Conservation (phyloP, 2,888 invertebrate genomes). For the Julus scandinavius region DNA sequence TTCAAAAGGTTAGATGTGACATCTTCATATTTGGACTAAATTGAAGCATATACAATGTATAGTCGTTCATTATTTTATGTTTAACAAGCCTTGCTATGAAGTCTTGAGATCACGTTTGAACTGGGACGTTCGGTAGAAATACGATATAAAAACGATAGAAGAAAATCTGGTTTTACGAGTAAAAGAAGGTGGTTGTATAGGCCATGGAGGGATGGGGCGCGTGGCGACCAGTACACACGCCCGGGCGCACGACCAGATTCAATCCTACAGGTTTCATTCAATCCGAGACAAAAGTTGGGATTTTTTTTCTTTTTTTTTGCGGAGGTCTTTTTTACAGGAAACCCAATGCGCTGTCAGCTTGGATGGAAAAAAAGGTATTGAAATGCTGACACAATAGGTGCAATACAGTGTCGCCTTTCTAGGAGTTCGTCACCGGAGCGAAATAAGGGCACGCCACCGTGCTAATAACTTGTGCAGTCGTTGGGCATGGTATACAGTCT, state of each 20-base stretch:
- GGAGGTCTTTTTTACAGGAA: not conserved
- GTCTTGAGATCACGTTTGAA: no score
- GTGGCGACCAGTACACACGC: slow-evolving; percentile 13
- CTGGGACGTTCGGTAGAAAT: no score
- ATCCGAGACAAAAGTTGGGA: not conserved
- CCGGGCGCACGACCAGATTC: slow-evolving; percentile 27
- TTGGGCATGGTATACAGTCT: not conserved
- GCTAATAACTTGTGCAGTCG: not conserved
- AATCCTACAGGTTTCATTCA: slow-evolving; percentile 33
- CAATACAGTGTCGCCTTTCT: slow-evolving; percentile 4
- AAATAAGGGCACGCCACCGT: slow-evolving; percentile 27
- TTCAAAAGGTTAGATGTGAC: no score
- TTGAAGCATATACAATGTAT: no score
- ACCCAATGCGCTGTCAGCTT: slow-evolving; percentile 13
- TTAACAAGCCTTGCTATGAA: no score
- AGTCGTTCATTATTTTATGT: no score
- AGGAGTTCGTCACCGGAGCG: not conserved
- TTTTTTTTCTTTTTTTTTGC: not conserved
- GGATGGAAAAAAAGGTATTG: slow-evolving; percentile 12
- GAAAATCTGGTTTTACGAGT: slow-evolving; percentile 23
- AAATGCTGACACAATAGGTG: not conserved
- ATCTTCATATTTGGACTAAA: no score
- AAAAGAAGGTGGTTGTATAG: slow-evolving; percentile 10
- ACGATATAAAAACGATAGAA: not conserved
- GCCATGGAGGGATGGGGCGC: not conserved